Base-by-base conservation (phyloP, 2,888 invertebrate species). In the Blastobasis adustella region DNA sequence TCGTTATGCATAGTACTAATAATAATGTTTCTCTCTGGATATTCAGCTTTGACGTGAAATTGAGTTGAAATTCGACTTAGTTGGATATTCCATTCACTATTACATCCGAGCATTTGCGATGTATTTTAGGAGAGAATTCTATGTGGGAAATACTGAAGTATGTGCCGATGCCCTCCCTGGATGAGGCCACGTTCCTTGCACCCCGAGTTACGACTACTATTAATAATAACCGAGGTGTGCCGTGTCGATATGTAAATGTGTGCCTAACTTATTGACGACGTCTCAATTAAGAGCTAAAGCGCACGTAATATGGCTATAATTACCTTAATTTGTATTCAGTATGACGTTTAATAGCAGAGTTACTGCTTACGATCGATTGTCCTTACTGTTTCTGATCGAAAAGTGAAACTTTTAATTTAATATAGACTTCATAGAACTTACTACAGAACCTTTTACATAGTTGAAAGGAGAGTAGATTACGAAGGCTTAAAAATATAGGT, bases 161-260 rank as follows among this genome's bases (percentile, higher is more conserved):
- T 23, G 3, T 23, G 1, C 23, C 23, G 23, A 23, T 23, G 23
- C 23, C 23, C 23, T 23, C 23, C 23, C 23, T 23, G 23, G 23
- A 23, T 23, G 1, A 42, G n/a, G 42, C 9, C 42, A 42, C 8
- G 42, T 42, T 42, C 42, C 39, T 45, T 57, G 53, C 54, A 57
- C 55, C 54, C 66, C 66, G 69, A 73, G 71, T 79, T 70, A 68
- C 67, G 71, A 64, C 64, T 63, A 72, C 73, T 71, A 69, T 75
- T 79, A 79, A 76, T 79, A 79, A 77, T 79, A 79, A 72, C 69
- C 66, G 67, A 66, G 66, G 65, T 70, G 70, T 73, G 71, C 69
- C 69, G 63, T 60, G 61, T 71, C 70, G 64, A 73, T 80, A 80
- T 80, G 79, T 73, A 71, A 82, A 82, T 81, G 77, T 75, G 71